phyloP scores from a whole-genome alignment of 2,113 vertebrate genomes.

The Perca flavescens region DNA sequence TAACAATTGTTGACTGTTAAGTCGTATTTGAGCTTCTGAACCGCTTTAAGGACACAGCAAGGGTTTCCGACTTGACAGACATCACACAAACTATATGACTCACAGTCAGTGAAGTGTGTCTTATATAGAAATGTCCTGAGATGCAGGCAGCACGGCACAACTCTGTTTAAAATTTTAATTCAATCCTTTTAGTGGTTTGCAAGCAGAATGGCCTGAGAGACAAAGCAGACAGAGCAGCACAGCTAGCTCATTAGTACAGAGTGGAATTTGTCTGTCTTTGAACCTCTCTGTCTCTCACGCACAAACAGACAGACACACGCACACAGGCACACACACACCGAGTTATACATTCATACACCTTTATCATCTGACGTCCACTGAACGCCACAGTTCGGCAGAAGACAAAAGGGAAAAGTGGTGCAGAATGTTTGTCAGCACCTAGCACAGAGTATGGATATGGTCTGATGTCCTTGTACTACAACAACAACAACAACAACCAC shows the following conservation, averaged over 20 bases:
- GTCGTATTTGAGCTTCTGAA: background rate
- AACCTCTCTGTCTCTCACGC: conserved; percentile 4
- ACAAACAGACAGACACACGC: background rate
- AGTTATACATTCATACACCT: conserved; percentile 11
- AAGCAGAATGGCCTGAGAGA: conserved; percentile 66
- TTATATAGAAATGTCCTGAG: conserved; percentile 70
- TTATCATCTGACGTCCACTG: background rate
- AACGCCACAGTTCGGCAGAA: conserved; percentile 30
- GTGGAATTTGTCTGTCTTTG: conserved; percentile 55
- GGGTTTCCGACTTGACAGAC: conserved; percentile 27
- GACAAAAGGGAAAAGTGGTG: conserved; percentile 58
- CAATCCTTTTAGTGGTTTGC: conserved; percentile 80
- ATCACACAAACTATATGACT: conserved; percentile 45
- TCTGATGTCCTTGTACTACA: conserved; percentile 22
- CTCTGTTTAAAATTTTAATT: conserved; percentile 79
- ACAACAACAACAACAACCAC: conserved; percentile 13
- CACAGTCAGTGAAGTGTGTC: conserved; percentile 33
- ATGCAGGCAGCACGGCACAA: conserved; percentile 51
- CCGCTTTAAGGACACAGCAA: background rate
- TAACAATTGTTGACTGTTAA: conserved; percentile 1
- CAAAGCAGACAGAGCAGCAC: conserved; percentile 56
- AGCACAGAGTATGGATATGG: conserved; percentile 41
- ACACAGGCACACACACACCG: conserved; percentile 1
- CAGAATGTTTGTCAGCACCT: conserved; percentile 50
- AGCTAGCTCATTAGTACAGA: conserved; percentile 70